These are phyloP conservation scores for Channallabes apus DNA, from an alignment of 2,797 vertebrate species.

Conservation along the genomic window DNA sequence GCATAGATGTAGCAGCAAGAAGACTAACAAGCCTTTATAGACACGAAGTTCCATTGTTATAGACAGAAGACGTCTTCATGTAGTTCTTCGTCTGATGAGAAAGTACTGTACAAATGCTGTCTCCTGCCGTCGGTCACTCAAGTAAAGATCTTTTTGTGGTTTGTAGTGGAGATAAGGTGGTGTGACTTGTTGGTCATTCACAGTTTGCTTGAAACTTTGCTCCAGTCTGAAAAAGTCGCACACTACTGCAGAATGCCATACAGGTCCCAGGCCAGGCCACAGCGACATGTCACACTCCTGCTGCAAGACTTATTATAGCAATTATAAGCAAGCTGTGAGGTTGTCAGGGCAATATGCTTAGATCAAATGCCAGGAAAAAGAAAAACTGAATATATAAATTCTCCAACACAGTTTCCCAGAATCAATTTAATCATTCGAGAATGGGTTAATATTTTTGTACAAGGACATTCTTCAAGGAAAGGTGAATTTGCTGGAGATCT, in stretches of 20 bases:
- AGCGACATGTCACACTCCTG: conserved; percentile 71
- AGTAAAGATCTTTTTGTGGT: conserved; percentile 39
- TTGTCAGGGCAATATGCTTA: conserved; percentile 42
- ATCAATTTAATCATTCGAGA: background rate
- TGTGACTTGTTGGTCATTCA: conserved; percentile 38
- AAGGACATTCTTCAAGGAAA: background rate
- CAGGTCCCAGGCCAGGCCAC: conserved; percentile 59
- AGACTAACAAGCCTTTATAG: conserved; percentile 66
- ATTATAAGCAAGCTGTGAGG: conserved; percentile 71
- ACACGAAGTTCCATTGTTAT: conserved; percentile 66
- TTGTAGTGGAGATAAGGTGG: conserved; percentile 43
- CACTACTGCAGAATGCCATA: conserved; percentile 62
- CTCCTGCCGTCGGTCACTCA: conserved; percentile 53
- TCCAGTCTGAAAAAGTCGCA: conserved; percentile 54
- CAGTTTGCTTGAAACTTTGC: background rate
- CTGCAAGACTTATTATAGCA: conserved; percentile 67
- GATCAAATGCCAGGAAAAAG: conserved; percentile 6
- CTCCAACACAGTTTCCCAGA: background rate
- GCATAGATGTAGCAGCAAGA: conserved; percentile 65
- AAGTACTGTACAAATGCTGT: conserved; percentile 43
- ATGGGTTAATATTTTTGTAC: background rate
- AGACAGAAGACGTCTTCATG: conserved; percentile 43
- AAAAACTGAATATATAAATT: background rate
- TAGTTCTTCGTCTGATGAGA: background rate
- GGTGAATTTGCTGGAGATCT: background rate